Base-by-base conservation (phyloP, 2,888 invertebrate genomes). In the Athetis lepigone region DNA sequence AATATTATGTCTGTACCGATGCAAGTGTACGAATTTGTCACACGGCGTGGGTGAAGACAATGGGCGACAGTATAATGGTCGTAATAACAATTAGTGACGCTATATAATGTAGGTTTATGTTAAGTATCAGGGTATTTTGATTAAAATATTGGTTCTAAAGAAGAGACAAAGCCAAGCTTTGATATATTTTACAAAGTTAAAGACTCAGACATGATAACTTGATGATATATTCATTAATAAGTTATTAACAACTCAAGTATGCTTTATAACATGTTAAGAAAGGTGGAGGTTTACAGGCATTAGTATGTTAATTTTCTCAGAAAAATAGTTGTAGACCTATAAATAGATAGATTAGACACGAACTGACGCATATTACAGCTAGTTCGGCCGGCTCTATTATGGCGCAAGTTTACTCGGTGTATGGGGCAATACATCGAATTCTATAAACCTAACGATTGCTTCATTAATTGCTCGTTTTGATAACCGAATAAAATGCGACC, bases 31-130 rank as follows among this genome's bases (percentile, higher is more conserved):
- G 63, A 68, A 75, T 80, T 80, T 77, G 70, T 79, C 70, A 55
- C 65, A 63, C 72, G 56, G 63, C 70, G 86, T 87, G 85, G 89
- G 89, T 79, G 87, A 83, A 85, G 36, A 68, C 89, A 89, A 90
- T 89, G 78, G 83, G 70, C 11, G 36, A 71, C 74, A 57, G 0
- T 46, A 80, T 29, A 77, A 86, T 80, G 63, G 62, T 65, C 70
- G 70, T 80, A 84, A 33, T 13, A 33, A n/a, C n/a, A n/a, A 87
- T 71, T 70, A 66, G 45, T 72, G 65, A 60, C 72, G 67, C 70
- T 81, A 85, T 86, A 81, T 74, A 82, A 84, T 82, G 86, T 16
- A 36, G 9, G 29, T 25, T 9, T 11, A 39, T 25, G 3, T 19
- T 40, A 23, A 25, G 8, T 18, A 33, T 7, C 45, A 18, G 36